These are phyloP conservation scores for Trogon surrucura DNA, from an alignment of 2,113 vertebrate genomes.

Conservation along the genomic window DNA sequence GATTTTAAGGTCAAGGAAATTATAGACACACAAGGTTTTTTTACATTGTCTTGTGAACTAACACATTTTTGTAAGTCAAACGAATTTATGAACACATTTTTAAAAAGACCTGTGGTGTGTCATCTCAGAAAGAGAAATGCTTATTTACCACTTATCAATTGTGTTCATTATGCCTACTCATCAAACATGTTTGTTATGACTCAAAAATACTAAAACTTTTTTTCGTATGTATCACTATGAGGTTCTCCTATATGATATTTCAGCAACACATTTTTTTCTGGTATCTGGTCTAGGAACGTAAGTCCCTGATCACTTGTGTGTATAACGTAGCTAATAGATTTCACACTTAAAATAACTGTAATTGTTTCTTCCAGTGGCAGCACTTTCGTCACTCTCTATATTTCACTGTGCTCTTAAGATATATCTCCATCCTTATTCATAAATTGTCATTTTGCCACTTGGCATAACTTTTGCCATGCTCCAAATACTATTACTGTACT, in stretches of 20 bases:
- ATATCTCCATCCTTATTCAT: background rate
- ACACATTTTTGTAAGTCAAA: background rate
- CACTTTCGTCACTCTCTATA: background rate
- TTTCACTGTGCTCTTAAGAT: background rate
- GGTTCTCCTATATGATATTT: background rate
- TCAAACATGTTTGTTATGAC: background rate
- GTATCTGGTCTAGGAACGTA: background rate
- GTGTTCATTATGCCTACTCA: background rate
- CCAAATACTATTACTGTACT: background rate
- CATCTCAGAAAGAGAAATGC: background rate
- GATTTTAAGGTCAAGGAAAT: background rate
- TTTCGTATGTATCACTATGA: background rate
- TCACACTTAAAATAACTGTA: background rate
- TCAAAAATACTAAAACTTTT: background rate
- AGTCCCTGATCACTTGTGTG: background rate
- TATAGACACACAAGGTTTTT: background rate
- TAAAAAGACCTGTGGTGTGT: rapidly evolving
- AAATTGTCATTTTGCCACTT: background rate
- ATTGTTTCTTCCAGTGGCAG: background rate
- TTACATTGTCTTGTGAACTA: background rate
- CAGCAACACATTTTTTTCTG: background rate
- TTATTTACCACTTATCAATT: background rate
- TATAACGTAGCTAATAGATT: background rate
- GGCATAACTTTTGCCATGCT: background rate
- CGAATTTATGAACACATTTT: background rate